Percentiles rank a stretch among this genome's conserved stretches.
These are phyloP conservation scores for Hydrochoerus hydrochaeris DNA, from an alignment of 2,113 vertebrate genomes.

Conservation along the genomic window DNA sequence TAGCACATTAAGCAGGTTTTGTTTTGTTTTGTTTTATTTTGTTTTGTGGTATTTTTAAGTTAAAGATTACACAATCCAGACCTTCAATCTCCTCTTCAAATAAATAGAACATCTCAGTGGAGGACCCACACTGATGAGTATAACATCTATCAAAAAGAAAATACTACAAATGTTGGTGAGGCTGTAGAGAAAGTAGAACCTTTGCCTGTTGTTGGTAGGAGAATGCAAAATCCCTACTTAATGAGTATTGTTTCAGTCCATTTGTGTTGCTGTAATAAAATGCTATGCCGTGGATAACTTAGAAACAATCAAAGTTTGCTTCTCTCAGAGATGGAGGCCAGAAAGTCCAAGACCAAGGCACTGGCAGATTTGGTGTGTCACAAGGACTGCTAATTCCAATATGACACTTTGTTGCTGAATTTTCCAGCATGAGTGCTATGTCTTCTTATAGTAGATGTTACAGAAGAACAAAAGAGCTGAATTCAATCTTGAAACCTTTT, in stretches of 20 bases:
- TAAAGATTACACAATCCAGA: slow-evolving; percentile 75
- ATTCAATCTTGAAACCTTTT: not conserved
- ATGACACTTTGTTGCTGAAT: too few relatives aligned
- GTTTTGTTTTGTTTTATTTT: not conserved
- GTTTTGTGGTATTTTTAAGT: slow-evolving; percentile 54
- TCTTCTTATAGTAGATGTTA: not conserved
- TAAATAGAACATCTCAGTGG: slow-evolving; percentile 70
- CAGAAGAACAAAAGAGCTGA: not conserved
- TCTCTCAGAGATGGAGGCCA: not conserved
- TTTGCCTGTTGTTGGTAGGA: not conserved
- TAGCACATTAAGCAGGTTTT: slow-evolving; percentile 69
- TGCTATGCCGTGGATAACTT: not conserved
- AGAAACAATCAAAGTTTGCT: not conserved
- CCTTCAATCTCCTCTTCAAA: slow-evolving; percentile 78
- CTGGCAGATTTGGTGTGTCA: not conserved
- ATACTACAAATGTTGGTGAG: not conserved
- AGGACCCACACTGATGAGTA: not conserved
- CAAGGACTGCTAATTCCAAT: not conserved
- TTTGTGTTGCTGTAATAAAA: not conserved
- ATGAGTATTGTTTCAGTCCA: not conserved
- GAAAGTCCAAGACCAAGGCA: not conserved
- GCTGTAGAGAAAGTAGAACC: not conserved
- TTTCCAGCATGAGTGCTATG: not conserved
- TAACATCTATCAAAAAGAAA: not conserved
- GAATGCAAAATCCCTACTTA: not conserved